phyloP scores from a whole-genome alignment of 1,140 invertebrate species.

The Drosophila ficusphila region DNA sequence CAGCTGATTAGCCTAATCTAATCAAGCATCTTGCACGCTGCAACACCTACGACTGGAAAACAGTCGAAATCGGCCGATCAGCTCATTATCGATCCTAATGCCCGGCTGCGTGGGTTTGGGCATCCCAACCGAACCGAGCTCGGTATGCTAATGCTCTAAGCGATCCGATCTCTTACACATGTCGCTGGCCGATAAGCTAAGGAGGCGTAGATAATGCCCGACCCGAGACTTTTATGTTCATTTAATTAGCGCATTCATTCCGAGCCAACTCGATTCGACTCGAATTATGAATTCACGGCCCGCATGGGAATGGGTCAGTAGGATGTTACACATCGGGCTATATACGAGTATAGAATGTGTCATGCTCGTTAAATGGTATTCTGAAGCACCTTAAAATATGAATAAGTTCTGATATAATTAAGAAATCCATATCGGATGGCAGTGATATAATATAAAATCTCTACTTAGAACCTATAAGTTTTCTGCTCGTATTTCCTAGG shows the following conservation, averaged over 20 bases:
- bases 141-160: slow-evolving; percentile 55
- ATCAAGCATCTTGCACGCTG: slow-evolving; percentile 75
- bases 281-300: slow-evolving; percentile 64
- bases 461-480: no score
- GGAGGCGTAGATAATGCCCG: slow-evolving; percentile 75
- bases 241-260: slow-evolving; percentile 76
- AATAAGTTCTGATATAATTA: background rate
- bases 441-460: no score
- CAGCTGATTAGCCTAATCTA: slow-evolving; percentile 78
- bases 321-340: slow-evolving; percentile 17
- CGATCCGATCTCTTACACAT: slow-evolving; percentile 62
- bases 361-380: no score
- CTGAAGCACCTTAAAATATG: no score
- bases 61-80: slow-evolving; percentile 26
- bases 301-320: slow-evolving; percentile 24
- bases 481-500: background rate
- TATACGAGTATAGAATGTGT: slow-evolving; percentile 28
- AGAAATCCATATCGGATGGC: no score
- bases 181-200: slow-evolving; percentile 70
- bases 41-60: slow-evolving; percentile 64
- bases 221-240: slow-evolving; percentile 66
- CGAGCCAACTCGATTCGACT: slow-evolving; percentile 19
- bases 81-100: slow-evolving; percentile 64
- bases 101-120: slow-evolving; percentile 56
- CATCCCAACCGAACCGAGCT: background rate